These are phyloP conservation scores for Circaetus cinerascens DNA, from an alignment of 2,113 vertebrate genomes.

Conservation along the genomic window DNA sequence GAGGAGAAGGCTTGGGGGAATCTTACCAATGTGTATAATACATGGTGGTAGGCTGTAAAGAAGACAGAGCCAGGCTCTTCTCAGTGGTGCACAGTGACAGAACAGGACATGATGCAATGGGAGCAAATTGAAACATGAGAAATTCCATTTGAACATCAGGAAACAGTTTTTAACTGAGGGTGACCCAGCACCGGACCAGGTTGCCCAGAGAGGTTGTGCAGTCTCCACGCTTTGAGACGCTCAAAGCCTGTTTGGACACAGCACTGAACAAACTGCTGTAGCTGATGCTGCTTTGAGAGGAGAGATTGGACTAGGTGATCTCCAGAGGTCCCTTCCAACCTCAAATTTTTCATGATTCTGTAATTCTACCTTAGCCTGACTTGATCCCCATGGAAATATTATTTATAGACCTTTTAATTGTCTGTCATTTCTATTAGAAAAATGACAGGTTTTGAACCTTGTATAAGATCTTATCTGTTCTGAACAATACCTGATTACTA, in stretches of 20 bases:
- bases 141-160: neutral
- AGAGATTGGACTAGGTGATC: neutral
- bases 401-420: neutral
- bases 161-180: neutral
- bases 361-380: neutral
- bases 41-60: neutral
- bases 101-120: neutral
- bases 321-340: neutral
- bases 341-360: neutral
- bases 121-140: neutral
- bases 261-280: neutral
- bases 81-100: neutral
- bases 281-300: neutral
- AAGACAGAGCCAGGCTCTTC: neutral
- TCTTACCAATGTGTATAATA: neutral
- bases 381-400: neutral
- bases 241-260: neutral
- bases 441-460: neutral
- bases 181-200: neutral
- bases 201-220: neutral
- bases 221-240: neutral
- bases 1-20: neutral
- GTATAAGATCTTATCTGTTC: fast-evolving
- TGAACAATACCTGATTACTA: neutral
- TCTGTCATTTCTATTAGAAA: neutral